phyloP scores from a whole-genome alignment of 2,797 vertebrate species.

The Platalea minor region DNA sequence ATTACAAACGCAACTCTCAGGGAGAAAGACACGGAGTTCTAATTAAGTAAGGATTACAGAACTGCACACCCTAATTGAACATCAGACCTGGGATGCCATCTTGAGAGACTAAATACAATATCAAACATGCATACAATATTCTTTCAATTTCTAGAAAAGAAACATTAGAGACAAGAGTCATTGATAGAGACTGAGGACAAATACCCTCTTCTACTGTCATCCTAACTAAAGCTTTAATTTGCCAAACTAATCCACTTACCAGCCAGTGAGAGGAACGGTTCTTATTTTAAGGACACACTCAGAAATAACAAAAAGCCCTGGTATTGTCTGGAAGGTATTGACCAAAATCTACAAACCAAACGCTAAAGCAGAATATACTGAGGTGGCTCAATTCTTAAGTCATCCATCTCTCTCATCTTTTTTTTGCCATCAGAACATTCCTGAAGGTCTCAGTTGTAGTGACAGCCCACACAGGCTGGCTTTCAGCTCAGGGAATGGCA shows the following conservation, averaged over 20 bases:
- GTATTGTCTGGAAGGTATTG: neutral
- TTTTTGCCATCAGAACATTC: neutral
- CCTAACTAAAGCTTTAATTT: constrained; percentile 37
- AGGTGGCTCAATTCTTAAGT: neutral
- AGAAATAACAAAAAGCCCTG: neutral
- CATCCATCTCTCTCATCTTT: neutral
- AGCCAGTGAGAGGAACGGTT: neutral
- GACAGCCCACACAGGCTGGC: neutral
- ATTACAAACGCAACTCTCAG: constrained; percentile 49
- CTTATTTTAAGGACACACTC: neutral
- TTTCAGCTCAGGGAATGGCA: neutral
- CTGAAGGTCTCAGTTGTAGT: neutral
- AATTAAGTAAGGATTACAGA: constrained; percentile 62
- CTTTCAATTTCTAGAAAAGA: constrained; percentile 23
- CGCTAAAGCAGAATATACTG: neutral
- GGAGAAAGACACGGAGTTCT: constrained; percentile 39
- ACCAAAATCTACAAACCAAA: neutral
- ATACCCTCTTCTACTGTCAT: neutral
- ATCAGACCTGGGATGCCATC: constrained; percentile 31
- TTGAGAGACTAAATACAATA: constrained; percentile 34
- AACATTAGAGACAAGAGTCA: constrained; percentile 17
- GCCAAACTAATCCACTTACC: constrained; percentile 43
- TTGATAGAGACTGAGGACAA: constrained; percentile 14
- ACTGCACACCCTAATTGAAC: constrained; percentile 37
- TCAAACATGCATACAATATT: neutral